Conservation (phyloP, 64 coral and sea anemone genomes). For the Stichodactyla helianthus region DNA sequence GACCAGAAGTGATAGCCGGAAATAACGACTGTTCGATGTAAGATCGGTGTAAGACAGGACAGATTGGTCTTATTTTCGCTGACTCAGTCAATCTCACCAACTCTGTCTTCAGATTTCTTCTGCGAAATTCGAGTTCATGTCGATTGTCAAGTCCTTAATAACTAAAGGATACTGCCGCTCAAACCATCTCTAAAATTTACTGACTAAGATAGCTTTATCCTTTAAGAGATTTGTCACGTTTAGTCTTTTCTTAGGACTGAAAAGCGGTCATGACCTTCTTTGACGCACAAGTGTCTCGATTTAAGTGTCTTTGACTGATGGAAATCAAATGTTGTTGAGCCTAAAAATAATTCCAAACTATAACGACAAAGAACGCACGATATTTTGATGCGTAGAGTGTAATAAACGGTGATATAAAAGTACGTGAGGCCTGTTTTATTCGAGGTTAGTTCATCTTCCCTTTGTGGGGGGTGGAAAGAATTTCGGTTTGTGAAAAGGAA, state of each 20-base stretch:
- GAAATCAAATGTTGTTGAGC: background rate
- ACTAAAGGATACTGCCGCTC: background rate
- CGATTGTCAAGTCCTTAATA: background rate
- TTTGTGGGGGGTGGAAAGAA: background rate
- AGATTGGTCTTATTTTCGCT: background rate
- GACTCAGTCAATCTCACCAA: background rate
- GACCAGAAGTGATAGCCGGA: slow-evolving; percentile 18
- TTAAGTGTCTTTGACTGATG: background rate
- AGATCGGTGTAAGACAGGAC: background rate
- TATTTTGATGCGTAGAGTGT: background rate
- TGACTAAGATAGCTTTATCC: background rate
- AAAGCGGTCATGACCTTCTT: slow-evolving; percentile 20
- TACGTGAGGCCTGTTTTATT: background rate
- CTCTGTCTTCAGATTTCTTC: background rate
- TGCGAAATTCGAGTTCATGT: background rate
- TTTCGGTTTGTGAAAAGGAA: background rate
- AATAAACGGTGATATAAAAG: background rate
- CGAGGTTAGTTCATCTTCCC: background rate
- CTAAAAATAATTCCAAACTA: background rate
- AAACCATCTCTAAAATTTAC: background rate
- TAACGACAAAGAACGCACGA: background rate
- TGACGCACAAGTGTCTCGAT: background rate
- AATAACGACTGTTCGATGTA: slow-evolving; percentile 3
- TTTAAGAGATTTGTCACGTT: background rate
- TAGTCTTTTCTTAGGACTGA: background rate